Conservation (phyloP, 2,797 vertebrate species). For the Distichodus sexfasciatus region DNA sequence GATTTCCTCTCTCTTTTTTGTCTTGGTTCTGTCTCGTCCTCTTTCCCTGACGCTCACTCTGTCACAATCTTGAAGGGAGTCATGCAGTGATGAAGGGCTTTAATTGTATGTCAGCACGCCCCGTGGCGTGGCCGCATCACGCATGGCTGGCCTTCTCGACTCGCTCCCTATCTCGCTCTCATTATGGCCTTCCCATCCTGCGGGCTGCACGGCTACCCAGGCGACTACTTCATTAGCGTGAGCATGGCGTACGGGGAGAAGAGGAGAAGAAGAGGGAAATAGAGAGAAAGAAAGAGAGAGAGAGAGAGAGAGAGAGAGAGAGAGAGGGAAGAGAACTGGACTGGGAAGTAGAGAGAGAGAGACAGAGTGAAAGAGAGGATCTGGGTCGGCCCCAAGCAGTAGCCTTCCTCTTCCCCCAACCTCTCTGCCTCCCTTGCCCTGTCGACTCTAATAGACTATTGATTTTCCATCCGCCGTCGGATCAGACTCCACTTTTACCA, state of each 20-base stretch:
- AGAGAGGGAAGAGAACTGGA: neutral
- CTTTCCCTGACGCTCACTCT: neutral
- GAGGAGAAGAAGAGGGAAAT: neutral
- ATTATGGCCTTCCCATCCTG: slow-evolving; percentile 71
- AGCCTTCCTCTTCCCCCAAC: slow-evolving; percentile 41
- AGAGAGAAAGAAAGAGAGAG: neutral
- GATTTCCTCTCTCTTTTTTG: slow-evolving; percentile 18
- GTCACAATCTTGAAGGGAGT: slow-evolving; percentile 13
- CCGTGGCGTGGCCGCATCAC: slow-evolving; percentile 73
- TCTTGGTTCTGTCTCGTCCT: neutral
- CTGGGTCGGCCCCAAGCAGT: neutral
- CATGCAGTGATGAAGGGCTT: slow-evolving; percentile 81
- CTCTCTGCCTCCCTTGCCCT: slow-evolving; percentile 65
- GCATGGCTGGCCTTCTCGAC: slow-evolving; percentile 63
- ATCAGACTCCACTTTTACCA: slow-evolving; percentile 82
- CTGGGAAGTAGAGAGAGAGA: slow-evolving; percentile 1
- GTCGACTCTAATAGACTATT: slow-evolving; percentile 91
- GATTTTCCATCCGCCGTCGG: slow-evolving; percentile 88
- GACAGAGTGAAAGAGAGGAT: neutral
- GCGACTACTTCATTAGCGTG: slow-evolving; percentile 71
- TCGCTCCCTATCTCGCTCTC: slow-evolving; percentile 55
- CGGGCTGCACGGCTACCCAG: slow-evolving; percentile 58
- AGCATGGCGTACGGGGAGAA: slow-evolving; percentile 58
- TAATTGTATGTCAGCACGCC: slow-evolving; percentile 88
- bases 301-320: slow-evolving; percentile 12